Evolutionary conservation across 2,888 invertebrate species (phyloP), one percentile per base, ranked within the genome.

Genomic region (Linhomoeus sp.): DNA sequence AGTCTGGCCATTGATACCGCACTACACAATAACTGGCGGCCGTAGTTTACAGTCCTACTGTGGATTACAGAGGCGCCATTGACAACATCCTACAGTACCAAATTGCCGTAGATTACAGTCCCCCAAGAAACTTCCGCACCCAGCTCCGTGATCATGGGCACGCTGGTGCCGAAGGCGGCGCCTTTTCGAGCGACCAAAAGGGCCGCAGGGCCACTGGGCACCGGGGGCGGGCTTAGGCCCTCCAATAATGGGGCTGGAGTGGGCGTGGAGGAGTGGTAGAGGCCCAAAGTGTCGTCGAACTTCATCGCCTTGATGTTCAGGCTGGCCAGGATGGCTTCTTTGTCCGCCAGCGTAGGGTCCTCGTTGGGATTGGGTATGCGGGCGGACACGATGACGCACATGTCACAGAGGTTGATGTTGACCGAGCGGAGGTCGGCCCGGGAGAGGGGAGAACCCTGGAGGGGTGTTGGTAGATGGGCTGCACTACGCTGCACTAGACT

Each of bases 381-480:
- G 65, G 94, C 94, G 67, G 94, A 94, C 70, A 99, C 75, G 69
- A 99, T 94, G 70, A 94, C 94, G 76, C 97, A 97, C 97, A 97
- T 99, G 77, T 97, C 97, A 77, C 97, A 97, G 63, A 97, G 76
- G 73, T 99, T 97, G 58, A 99, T 92, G 73, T 97, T 97, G 57
- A 97, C 97, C 97, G 97, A 94, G 63, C 97, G 79, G 67, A 99
- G 75, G 75, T 99, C 94, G 64, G 97, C 94, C 67, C 97, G 79
- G 72, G 94, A 94, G 70, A 99, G 75, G 60, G 97, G 94, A 61
- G 92, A 94, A 68, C 94, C 94, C 86, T 87, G 68, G 12, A 53
- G n/a, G n/a, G n/a, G n/a, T n/a, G n/a, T n/a, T n/a, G n/a, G n/a
- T n/a, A n/a, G n/a, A n/a, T n/a, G n/a, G n/a, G n/a, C n/a, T n/a